phyloP scores from a whole-genome alignment of 2,113 vertebrate species.

The Danionella cerebrum region DNA sequence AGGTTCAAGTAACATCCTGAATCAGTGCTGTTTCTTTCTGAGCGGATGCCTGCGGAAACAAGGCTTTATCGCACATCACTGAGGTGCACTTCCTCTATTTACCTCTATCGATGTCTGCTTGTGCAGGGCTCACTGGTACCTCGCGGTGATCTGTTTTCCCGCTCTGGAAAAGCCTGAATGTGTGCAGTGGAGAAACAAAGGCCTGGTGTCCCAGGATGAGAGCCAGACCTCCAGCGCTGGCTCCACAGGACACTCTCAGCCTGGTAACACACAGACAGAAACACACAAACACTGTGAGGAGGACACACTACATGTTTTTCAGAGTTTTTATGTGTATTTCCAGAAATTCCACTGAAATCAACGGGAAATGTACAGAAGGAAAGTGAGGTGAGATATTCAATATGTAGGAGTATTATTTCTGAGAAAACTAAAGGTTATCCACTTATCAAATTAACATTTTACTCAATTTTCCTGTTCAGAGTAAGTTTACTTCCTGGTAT shows the following conservation, averaged over 20 bases:
- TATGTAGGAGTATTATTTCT: too few species aligned
- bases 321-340: neutral
- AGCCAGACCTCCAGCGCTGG: neutral
- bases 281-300: neutral
- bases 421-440: too few species aligned
- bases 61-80: neutral
- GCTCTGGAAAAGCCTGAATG: slow-evolving; percentile 70
- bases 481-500: too few species aligned
- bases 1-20: too few species aligned
- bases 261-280: slow-evolving; percentile 14
- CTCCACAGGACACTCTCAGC: slow-evolving; percentile 2
- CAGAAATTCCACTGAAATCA: neutral
- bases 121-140: slow-evolving; percentile 85
- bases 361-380: neutral
- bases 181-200: slow-evolving; percentile 52
- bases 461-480: too few species aligned
- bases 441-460: too few species aligned
- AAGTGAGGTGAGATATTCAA: neutral
- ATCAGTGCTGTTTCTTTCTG: neutral
- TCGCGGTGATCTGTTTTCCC: slow-evolving; percentile 90
- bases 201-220: slow-evolving; percentile 11
- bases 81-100: neutral
- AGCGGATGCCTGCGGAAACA: neutral
- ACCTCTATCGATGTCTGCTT: neutral
- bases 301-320: too few species aligned